Conservation (phyloP, 2,888 invertebrate genomes). For the Piscicola geometra region DNA sequence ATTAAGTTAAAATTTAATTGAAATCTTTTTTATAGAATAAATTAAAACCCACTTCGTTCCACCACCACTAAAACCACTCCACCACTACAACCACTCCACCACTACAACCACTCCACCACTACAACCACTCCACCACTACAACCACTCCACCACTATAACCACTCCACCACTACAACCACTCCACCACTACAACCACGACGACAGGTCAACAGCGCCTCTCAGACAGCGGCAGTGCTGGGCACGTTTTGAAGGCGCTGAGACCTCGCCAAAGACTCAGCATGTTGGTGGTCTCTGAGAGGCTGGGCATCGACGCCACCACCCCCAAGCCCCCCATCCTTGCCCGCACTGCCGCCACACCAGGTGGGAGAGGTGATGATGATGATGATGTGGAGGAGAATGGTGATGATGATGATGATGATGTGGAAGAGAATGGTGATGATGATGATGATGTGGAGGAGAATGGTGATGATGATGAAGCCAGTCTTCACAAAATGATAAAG, state of each 20-base stretch:
- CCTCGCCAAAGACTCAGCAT: slow-evolving; percentile 42
- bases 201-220: slow-evolving; percentile 49
- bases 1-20: too few relatives aligned
- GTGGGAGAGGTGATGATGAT: too few relatives aligned
- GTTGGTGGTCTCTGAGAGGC: slow-evolving; percentile 38
- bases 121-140: neutral
- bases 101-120: neutral
- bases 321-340: slow-evolving; percentile 49
- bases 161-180: neutral
- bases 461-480: too few relatives aligned
- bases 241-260: slow-evolving; percentile 42
- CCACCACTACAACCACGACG: too few relatives aligned
- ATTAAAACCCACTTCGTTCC: too few relatives aligned
- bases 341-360: too few relatives aligned
- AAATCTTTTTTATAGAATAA: too few relatives aligned
- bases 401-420: too few relatives aligned
- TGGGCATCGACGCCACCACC: slow-evolving; percentile 51
- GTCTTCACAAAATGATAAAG: too few relatives aligned
- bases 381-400: too few relatives aligned
- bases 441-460: too few relatives aligned
- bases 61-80: neutral
- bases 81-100: neutral
- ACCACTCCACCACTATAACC: neutral
- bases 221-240: slow-evolving; percentile 44
- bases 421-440: too few relatives aligned